phyloP scores from a whole-genome alignment of 2,888 invertebrate genomes.

The Pedicia rivosa region DNA sequence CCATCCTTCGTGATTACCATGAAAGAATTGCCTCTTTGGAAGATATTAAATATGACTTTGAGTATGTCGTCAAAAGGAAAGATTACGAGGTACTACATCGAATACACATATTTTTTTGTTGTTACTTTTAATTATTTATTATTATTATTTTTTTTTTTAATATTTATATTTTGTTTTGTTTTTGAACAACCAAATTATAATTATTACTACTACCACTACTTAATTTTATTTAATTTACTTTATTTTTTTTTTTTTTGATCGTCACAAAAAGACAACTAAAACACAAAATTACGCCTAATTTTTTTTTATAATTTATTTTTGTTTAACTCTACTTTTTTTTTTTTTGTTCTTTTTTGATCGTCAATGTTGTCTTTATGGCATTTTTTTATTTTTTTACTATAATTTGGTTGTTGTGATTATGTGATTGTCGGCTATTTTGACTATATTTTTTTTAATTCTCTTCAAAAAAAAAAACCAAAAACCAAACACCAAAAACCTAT shows the following conservation, averaged over 20 bases:
- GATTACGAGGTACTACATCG: conserved; percentile 89
- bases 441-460: background rate
- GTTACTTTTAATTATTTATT: conserved; percentile 7
- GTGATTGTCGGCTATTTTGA: background rate
- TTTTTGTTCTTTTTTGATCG: background rate
- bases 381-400: background rate
- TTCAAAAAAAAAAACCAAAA: background rate
- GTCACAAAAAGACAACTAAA: no score
- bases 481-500: background rate
- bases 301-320: background rate
- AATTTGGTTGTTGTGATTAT: background rate
- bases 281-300: no score
- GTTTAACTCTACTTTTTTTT: background rate
- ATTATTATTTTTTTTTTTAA: conserved; percentile 6
- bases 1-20: conserved; percentile 71
- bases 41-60: conserved; percentile 95
- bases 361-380: background rate
- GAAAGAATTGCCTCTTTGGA: conserved; percentile 77
- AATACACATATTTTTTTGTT: conserved; percentile 1
- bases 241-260: background rate
- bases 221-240: conserved; percentile 22
- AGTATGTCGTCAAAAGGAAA: conserved; percentile 95
- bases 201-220: conserved; percentile 26
- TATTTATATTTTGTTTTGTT: background rate
- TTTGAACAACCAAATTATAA: conserved; percentile 15